Conservation (phyloP, 2,888 invertebrate species). For the Branchellion lobata region DNA sequence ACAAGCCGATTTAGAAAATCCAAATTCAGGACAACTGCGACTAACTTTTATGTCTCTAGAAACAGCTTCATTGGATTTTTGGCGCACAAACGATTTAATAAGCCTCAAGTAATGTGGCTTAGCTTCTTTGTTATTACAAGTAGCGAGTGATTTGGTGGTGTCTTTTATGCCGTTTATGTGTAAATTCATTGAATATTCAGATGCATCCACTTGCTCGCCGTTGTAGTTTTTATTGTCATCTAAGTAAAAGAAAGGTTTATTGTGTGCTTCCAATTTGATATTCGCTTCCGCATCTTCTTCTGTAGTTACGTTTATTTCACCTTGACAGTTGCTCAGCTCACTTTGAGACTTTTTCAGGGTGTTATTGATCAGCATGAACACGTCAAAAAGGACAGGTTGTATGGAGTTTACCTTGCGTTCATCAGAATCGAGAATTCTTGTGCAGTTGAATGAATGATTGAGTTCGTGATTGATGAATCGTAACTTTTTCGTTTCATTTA, state of each 20-base stretch:
- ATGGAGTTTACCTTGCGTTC: no score
- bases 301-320: no score
- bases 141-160: neutral
- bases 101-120: neutral
- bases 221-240: neutral
- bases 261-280: no score
- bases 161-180: neutral
- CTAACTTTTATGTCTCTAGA: neutral
- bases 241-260: neutral
- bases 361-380: no score
- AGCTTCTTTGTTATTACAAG: neutral
- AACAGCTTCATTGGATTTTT: neutral
- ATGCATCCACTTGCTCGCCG: neutral
- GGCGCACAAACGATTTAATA: constrained; percentile 18
- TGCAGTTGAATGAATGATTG: no score
- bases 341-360: no score
- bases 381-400: no score
- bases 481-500: no score
- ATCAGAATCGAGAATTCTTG: no score
- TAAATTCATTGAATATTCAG: neutral
- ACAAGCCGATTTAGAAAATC: neutral
- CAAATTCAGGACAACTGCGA: constrained; percentile 16
- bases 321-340: no score
- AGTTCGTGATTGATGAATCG: no score
- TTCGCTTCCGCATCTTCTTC: no score